Evolutionary conservation across 2,797 vertebrate species (phyloP), one percentile per base, ranked within the genome.

Genomic region (Neosilurus mollespiculum): DNA sequence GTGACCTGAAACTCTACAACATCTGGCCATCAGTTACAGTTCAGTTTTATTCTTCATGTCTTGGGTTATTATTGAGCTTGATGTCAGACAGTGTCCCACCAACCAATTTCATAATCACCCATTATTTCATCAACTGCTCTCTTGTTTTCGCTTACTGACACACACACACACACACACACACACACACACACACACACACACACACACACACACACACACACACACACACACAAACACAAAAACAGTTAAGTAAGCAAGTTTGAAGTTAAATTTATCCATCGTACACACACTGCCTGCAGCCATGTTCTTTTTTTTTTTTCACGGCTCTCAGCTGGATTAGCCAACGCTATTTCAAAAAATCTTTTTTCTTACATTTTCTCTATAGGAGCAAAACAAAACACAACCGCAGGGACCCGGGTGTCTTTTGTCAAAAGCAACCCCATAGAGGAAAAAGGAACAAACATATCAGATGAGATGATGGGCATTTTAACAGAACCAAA

Each of bases 321-420:
- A 54, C 22, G 62, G 54, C 49, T 58, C 58, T 81, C 34, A 72
- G 65, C 61, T 71, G 49, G 43, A 82, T 51, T 78, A 80, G 65
- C 61, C 82, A 65, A 20, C 54, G 24, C 26, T 22, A 30, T 69
- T 84, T 64, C 37, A 11, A 18, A 0, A 7, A 8, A 7, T 53
- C 58, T 53, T n/a, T 79, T 76, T 83, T 78, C 24, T 7, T 64
- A 24, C 51, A 34, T 66, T 66, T 69, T 62, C 34, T 61, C 58
- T 61, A 78, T 37, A 43, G 37, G 26, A 78, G 51, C 56, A 81
- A 64, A 85, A 83, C 69, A 82, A 83, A 81, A 62, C 26, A 49
- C 76, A 66, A 37, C 71, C 75, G 37, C 43, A 26, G 78, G 80
- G 37, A 34, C 59, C 53, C 9, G 30, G 20, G 18, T 62, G 34